Conservation (phyloP, 2,797 vertebrate genomes). For the Dryobates pubescens region DNA sequence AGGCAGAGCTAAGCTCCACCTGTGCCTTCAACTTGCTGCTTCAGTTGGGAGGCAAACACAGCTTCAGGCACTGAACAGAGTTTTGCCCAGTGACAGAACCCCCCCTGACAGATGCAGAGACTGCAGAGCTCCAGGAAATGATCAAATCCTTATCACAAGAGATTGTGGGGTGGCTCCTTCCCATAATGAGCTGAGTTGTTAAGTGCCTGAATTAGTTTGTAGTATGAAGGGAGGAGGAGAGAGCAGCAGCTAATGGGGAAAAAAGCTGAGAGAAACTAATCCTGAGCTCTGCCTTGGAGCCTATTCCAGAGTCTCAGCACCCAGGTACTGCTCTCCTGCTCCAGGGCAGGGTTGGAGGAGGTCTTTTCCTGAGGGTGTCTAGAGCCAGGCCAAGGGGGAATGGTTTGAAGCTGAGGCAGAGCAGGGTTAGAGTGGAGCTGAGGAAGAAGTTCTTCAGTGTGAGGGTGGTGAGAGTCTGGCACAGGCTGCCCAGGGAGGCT, state of each 20-base stretch:
- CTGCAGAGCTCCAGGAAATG: not conserved
- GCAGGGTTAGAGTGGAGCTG: too few species aligned
- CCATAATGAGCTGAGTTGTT: conserved; percentile 6
- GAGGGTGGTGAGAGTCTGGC: too few species aligned
- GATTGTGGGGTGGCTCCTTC: not conserved
- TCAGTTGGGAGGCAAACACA: not conserved
- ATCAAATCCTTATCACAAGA: not conserved
- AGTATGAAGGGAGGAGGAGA: not conserved
- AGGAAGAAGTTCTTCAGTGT: too few species aligned
- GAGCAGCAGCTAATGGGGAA: not conserved
- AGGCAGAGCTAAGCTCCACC: not conserved
- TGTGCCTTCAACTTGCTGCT: not conserved
- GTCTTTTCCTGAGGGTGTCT: too few species aligned
- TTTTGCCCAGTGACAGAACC: too few species aligned
- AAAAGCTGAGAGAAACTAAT: not conserved
- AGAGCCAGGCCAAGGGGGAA: too few species aligned
- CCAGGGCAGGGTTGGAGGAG: too few species aligned
- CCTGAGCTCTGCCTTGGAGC: not conserved
- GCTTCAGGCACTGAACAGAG: not conserved
- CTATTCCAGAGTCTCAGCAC: too few species aligned
- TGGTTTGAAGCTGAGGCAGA: too few species aligned
- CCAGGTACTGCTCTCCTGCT: too few species aligned
- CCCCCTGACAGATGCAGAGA: too few species aligned
- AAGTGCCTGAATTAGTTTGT: not conserved
- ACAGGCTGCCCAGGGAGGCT: too few species aligned